Conservation (phyloP, 2,888 invertebrate species). For the Octonoba sinensis region DNA sequence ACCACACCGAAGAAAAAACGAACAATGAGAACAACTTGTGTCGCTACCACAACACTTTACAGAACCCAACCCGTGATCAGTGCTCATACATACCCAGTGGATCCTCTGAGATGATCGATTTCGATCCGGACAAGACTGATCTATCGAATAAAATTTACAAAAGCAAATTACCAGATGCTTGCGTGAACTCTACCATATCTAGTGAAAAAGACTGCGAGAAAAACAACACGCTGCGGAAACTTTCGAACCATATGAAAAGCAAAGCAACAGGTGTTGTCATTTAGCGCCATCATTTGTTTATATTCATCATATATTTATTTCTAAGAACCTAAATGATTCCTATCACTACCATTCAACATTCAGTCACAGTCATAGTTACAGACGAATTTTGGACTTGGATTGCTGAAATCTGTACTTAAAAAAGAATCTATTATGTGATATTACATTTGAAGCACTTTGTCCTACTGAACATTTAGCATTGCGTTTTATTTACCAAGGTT, state of each 20-base stretch:
- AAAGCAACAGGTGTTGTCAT: constrained; percentile 48
- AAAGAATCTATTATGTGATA: no score
- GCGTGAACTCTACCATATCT: constrained; percentile 80
- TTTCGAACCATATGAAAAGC: constrained; percentile 51
- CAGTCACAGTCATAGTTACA: constrained; percentile 24
- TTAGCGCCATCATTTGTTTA: constrained; percentile 22
- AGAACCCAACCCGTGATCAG: constrained; percentile 76
- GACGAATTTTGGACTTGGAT: no score
- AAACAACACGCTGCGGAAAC: constrained; percentile 74
- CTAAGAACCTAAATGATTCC: constrained; percentile 42
- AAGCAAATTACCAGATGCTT: constrained; percentile 86
- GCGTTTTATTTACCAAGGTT: no score
- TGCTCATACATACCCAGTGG: constrained; percentile 72
- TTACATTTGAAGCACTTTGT: no score
- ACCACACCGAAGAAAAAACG: constrained; percentile 79
- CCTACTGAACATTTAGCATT: no score
- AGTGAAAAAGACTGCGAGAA: constrained; percentile 82
- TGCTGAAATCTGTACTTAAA: no score
- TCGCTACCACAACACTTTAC: constrained; percentile 82
- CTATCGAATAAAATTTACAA: constrained; percentile 78
- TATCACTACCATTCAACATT: constrained; percentile 46
- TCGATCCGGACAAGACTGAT: constrained; percentile 68
- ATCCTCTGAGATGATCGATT: constrained; percentile 75
- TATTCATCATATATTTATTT: constrained; percentile 38
- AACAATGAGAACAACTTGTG: constrained; percentile 92